Conservation (phyloP, 2,888 invertebrate genomes). For the Sylvicola cinctus region DNA sequence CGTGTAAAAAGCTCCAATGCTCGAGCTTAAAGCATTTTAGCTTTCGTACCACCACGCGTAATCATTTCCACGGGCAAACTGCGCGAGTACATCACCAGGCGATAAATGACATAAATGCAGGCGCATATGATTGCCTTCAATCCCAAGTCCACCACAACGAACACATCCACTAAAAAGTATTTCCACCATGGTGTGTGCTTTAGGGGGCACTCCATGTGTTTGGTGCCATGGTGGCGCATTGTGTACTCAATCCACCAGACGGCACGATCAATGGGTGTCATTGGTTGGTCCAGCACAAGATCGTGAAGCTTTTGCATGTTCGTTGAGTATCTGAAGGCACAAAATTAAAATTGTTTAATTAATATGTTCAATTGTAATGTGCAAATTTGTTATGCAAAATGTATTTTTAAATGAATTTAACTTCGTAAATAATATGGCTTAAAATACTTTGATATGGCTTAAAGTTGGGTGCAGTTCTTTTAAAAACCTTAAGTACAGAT, state of each 20-base stretch:
- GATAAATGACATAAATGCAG: slow-evolving; percentile 8
- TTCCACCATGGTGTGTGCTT: not conserved
- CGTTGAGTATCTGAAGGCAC: slow-evolving; percentile 9
- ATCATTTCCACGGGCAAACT: slow-evolving; percentile 13
- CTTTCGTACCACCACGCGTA: slow-evolving; percentile 9
- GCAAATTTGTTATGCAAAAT: not conserved
- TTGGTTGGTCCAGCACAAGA: slow-evolving; percentile 11
- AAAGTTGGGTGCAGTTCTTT: too few species aligned
- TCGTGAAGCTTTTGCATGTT: slow-evolving; percentile 10
- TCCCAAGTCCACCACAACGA: not conserved
- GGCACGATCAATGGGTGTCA: slow-evolving; percentile 9
- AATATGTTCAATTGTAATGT: not conserved
- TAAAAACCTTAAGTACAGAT: too few species aligned
- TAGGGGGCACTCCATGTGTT: slow-evolving; percentile 3
- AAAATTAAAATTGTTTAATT: slow-evolving; percentile 1
- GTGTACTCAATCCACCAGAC: slow-evolving; percentile 7
- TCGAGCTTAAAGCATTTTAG: slow-evolving; percentile 8
- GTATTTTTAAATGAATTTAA: not conserved
- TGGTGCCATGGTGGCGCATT: slow-evolving; percentile 5
- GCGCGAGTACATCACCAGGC: slow-evolving; percentile 10
- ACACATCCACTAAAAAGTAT: not conserved
- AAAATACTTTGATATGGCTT: too few species aligned
- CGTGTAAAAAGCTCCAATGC: too few species aligned
- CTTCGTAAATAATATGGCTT: not conserved
- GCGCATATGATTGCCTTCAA: not conserved